Evolutionary conservation across 2,888 invertebrate genomes (phyloP), one percentile per base, ranked within the genome.

Genomic region (Lycophotia porphyrea): DNA sequence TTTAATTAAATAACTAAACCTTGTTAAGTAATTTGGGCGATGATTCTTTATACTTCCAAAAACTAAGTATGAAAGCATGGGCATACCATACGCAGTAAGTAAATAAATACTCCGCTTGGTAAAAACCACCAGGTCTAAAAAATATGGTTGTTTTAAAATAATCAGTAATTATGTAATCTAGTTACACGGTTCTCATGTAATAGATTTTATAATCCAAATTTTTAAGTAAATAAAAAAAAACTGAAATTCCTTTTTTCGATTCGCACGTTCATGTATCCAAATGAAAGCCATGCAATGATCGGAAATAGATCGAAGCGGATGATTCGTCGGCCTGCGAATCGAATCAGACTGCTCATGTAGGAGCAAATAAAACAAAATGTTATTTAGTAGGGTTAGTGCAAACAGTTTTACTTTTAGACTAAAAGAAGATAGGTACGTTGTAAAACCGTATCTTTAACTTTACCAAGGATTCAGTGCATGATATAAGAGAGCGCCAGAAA

Each of bases 291-390:
- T 64, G 80, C 55, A 68, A 24, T 42, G 11, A 65, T 60, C 64
- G 76, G 81, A 79, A 79, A 81, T 81, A 11, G 47, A 58, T 31
- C 44, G 31, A n/a, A 15, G 47, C 39, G 39, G 34, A 34, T 34
- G 61, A 68, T 21, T 18, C 18, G 47, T 18, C 13, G 5, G 31
- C 31, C n/a, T 24, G n/a, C 27, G 15, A 39, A 75, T 75, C 27
- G 18, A 60, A 52, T 47, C 24, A 15, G n/a, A 75, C 24, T 76
- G 39, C 49, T 66, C 74, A 24, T 44, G 44, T 13, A 9, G n/a
- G 42, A 27, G 13, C 31, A 74, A 79, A 67, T 27, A 63, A 42
- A 74, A 74, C 5, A 65, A 65, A 75, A 69, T 44, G 36, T 27
- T 21, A 36, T 79, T 65, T 18, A 55, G 36, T 42, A 63, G 11